phyloP scores from a whole-genome alignment of 2,797 vertebrate genomes.

The Clarias platycephalus region DNA sequence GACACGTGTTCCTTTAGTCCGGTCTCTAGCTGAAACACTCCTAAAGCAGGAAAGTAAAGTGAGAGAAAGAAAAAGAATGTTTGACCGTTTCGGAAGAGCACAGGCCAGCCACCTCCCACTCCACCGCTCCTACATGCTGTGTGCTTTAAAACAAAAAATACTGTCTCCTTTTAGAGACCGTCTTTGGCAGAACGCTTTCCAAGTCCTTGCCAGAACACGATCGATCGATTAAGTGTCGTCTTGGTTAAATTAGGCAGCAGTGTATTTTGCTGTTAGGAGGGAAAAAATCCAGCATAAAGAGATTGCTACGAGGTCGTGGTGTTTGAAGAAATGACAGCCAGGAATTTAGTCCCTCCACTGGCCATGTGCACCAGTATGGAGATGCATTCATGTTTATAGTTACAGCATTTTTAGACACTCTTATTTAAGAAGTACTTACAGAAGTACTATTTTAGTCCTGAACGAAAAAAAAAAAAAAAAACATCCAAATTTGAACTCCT shows the following conservation, averaged over 20 bases:
- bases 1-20: background rate
- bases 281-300: background rate
- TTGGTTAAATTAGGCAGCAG: constrained; percentile 17
- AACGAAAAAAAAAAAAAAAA: background rate
- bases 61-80: background rate
- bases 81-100: constrained; percentile 27
- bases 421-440: background rate
- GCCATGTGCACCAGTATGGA: background rate
- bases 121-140: constrained; percentile 46
- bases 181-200: constrained; percentile 27
- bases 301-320: background rate
- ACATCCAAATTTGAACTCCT: background rate
- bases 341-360: background rate
- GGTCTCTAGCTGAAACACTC: constrained; percentile 2
- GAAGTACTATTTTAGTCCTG: background rate
- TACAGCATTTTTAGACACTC: background rate
- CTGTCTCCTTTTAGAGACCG: constrained; percentile 28
- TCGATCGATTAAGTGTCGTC: constrained; percentile 39
- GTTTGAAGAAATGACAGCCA: background rate
- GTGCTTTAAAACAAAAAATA: constrained; percentile 42
- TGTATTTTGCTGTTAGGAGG: constrained; percentile 4
- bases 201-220: constrained; percentile 20
- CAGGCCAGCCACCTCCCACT: constrained; percentile 50
- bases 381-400: background rate
- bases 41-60: background rate